phyloP scores from a whole-genome alignment of 2,113 vertebrate genomes.

The Salvelinus fontinalis region DNA sequence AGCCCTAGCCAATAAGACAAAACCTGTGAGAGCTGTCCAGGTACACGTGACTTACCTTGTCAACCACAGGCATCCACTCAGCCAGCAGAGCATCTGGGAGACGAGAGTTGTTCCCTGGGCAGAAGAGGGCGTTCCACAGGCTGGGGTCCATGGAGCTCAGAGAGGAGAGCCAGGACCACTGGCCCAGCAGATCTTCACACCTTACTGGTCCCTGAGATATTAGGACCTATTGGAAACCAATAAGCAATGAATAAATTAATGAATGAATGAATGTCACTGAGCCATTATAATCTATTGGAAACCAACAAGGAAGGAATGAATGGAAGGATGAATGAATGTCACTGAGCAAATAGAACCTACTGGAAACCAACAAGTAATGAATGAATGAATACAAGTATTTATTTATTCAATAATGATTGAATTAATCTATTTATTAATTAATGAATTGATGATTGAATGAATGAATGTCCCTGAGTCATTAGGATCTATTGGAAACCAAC shows the following conservation, averaged over 20 bases:
- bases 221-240: slow-evolving; percentile 33
- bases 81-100: slow-evolving; percentile 36
- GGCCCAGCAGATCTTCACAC: slow-evolving; percentile 53
- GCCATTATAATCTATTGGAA: background rate
- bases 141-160: slow-evolving; percentile 39
- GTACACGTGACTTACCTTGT: slow-evolving; percentile 49
- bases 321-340: no score
- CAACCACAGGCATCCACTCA: slow-evolving; percentile 46
- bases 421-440: background rate
- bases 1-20: no score
- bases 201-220: background rate
- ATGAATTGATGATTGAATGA: background rate
- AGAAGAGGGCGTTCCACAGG: slow-evolving; percentile 55
- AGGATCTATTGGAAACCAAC: no score
- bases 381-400: no score
- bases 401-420: no score
- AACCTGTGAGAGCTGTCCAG: background rate
- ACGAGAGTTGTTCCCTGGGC: slow-evolving; percentile 40
- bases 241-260: background rate
- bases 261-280: no score
- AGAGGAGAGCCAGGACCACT: slow-evolving; percentile 62
- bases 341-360: no score
- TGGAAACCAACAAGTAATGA: no score
- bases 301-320: no score
- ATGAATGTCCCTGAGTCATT: background rate